Percentiles rank a stretch among this genome's conserved stretches.
These are phyloP conservation scores for Acrocera orbiculus DNA, from an alignment of 2,888 invertebrate genomes.

Conservation along the genomic window DNA sequence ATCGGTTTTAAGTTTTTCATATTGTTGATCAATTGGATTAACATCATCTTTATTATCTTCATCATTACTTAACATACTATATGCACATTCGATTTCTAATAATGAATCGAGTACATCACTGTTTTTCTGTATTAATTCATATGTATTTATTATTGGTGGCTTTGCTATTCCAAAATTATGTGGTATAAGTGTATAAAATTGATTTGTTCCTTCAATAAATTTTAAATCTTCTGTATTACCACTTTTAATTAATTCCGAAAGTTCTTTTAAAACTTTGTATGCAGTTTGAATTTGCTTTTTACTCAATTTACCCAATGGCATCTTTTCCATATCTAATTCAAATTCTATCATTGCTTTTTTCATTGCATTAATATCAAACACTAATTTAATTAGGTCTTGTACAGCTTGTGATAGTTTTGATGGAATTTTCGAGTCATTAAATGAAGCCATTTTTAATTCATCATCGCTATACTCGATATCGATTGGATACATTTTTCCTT, in stretches of 20 bases:
- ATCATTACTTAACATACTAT: slow-evolving; percentile 55
- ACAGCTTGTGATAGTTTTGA: slow-evolving; percentile 59
- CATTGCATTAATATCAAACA: slow-evolving; percentile 87
- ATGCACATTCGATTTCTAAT: slow-evolving; percentile 90
- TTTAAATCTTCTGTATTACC: slow-evolving; percentile 29
- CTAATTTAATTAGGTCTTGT: slow-evolving; percentile 63
- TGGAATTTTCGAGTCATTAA: slow-evolving; percentile 28
- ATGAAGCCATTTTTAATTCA: slow-evolving; percentile 17
- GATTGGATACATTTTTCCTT: slow-evolving; percentile 48
- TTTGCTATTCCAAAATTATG: slow-evolving; percentile 79
- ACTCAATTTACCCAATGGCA: slow-evolving; percentile 94
- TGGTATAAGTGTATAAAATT: slow-evolving; percentile 89
- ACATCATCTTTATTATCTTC: slow-evolving; percentile 21
- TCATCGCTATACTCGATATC: slow-evolving; percentile 74
- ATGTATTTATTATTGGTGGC: slow-evolving; percentile 62
- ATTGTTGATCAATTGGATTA: slow-evolving; percentile 66
- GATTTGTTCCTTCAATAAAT: slow-evolving; percentile 75
- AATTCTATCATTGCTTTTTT: slow-evolving; percentile 84
- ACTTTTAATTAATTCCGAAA: slow-evolving; percentile 40
- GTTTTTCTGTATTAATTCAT: slow-evolving; percentile 52
- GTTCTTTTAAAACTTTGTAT: slow-evolving; percentile 57
- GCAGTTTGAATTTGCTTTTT: slow-evolving; percentile 77
- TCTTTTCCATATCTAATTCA: slow-evolving; percentile 91
- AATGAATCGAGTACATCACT: slow-evolving; percentile 80
- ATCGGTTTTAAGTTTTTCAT: slow-evolving; percentile 68